Evolutionary conservation across 2,888 invertebrate genomes (phyloP), one percentile per base, ranked within the genome.

Genomic region (Nematopogon swammerdamellus): DNA sequence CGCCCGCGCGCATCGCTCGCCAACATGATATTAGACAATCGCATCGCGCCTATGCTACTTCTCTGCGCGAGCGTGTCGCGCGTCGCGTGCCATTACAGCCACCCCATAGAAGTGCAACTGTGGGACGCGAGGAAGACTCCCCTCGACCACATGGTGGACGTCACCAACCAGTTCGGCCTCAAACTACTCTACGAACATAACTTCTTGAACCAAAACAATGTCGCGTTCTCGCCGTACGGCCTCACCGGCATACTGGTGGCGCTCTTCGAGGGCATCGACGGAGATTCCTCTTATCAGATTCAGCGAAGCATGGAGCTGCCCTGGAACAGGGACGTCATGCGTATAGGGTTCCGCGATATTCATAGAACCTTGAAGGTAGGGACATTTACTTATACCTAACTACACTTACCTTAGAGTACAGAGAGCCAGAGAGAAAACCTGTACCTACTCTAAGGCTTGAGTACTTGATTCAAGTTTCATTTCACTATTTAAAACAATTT

Each of bases 171-270:
- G 62, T 81, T 89, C 55, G 86, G 87, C 49, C 72, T 88, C 54
- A 84, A 85, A 64, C 80, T 89, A 58, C 77, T 92, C 1, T 80
- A 87, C 59, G 84, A 85, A 65, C 88, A 88, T 60, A 86, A 87
- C 60, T 84, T 85, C 67, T 77, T 85, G 59, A 89, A 88, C 67
- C 84, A 85, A 46, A 88, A 88, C 63, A 93, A 92, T 67, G 87
- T 92, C 49, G 92, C 91, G 3, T 88, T 92, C 63, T 92, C 92
- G 0, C 92, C 92, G 10, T 91, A 92, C 55, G 92, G 92, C 2
- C 75, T 91, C 52, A 85, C 88, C 61, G 91, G 91, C 58, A 90
- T 92, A 19, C 70, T 92, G 57, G 84, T 90, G 50, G 90, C 92
- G 2, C 72, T 92, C 16, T 88, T 85, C 63, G 92, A 93, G 67